These are phyloP conservation scores for Gobius niger DNA, from an alignment of 2,113 vertebrate species.

Conservation along the genomic window DNA sequence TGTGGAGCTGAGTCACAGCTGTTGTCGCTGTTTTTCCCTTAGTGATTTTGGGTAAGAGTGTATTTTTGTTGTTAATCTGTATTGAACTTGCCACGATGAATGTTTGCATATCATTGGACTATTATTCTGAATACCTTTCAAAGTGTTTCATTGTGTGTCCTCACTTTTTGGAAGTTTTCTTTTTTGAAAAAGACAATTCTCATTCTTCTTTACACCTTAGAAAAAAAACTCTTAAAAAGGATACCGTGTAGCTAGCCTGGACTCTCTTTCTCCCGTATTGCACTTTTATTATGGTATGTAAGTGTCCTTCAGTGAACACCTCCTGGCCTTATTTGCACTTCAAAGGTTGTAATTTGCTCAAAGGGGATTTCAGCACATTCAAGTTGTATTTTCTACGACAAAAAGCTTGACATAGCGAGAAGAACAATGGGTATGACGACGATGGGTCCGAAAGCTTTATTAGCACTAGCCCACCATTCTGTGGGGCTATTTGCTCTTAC, in stretches of 20 bases:
- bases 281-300: background rate
- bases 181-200: too few relatives aligned
- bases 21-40: background rate
- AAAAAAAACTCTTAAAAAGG: too few relatives aligned
- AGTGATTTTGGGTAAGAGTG: background rate
- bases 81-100: background rate
- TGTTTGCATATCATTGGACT: background rate
- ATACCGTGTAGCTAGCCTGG: too few relatives aligned
- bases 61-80: background rate
- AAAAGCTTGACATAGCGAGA: conserved; percentile 23
- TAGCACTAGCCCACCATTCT: conserved; percentile 25
- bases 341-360: conserved; percentile 16
- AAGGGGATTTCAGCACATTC: conserved; percentile 16
- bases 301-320: too few relatives aligned
- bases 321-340: background rate
- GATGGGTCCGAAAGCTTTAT: conserved; percentile 37
- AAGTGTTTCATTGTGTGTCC: too few relatives aligned
- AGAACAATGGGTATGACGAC: too few relatives aligned
- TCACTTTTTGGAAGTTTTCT: too few relatives aligned
- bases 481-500: background rate
- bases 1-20: background rate
- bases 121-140: background rate
- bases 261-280: too few relatives aligned
- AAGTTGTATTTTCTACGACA: conserved; percentile 19
- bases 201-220: too few relatives aligned